These are phyloP conservation scores for Metridium senile DNA, from an alignment of 92 coral and sea anemone genomes.

Conservation along the genomic window DNA sequence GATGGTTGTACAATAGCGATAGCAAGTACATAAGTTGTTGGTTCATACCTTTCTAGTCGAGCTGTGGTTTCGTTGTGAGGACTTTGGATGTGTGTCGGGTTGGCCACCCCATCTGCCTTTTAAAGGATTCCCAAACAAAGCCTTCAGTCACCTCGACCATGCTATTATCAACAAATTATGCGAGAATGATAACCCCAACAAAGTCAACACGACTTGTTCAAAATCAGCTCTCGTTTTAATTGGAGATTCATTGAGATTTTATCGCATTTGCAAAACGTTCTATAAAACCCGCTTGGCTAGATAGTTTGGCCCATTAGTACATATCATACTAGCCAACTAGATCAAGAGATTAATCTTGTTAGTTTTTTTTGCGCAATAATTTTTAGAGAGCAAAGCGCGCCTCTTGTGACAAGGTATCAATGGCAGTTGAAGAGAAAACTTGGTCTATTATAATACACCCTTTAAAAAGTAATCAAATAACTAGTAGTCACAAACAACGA, in stretches of 20 bases:
- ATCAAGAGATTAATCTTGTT: not conserved
- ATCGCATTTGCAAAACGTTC: conserved; percentile 8
- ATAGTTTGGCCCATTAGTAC: not conserved
- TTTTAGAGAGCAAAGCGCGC: not conserved
- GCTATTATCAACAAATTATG: conserved; percentile 66
- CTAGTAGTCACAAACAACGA: not conserved
- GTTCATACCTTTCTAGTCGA: not conserved
- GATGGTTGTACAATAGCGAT: not conserved
- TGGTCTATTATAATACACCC: not conserved
- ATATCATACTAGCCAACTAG: conserved; percentile 11
- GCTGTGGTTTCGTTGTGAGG: not conserved
- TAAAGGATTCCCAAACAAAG: conserved; percentile 69
- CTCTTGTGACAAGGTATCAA: no score
- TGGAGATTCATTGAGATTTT: conserved; percentile 58
- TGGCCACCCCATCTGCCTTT: conserved; percentile 65
- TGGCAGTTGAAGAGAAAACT: not conserved
- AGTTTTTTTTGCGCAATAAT: conserved; percentile 1
- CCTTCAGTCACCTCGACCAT: conserved; percentile 44
- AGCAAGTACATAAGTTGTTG: not conserved
- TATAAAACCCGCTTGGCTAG: not conserved
- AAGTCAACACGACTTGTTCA: conserved; percentile 54
- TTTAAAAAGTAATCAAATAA: conserved; percentile 1
- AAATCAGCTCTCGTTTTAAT: conserved; percentile 47
- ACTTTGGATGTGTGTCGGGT: conserved; percentile 4
- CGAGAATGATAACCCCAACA: conserved; percentile 64